A percentile compares a stretch with the other conserved stretches of the same genome.
These are phyloP conservation scores for Parasteatoda tepidariorum DNA, from an alignment of 1,140 invertebrate genomes.

Conservation along the genomic window DNA sequence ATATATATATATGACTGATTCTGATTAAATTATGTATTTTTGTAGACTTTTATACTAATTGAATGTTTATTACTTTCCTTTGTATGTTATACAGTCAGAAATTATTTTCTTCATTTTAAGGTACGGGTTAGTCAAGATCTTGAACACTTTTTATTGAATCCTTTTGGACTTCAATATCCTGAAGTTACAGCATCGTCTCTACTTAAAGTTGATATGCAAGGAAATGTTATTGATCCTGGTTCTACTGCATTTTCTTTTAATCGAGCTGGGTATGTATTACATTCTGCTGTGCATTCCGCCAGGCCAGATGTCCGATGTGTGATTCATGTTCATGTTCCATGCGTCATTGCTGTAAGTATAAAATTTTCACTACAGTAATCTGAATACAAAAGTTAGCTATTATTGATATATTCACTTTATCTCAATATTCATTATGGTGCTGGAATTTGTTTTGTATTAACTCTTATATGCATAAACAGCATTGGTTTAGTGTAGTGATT, in stretches of 20 bases:
- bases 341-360: slow-evolving; percentile 84
- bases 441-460: too few relatives aligned
- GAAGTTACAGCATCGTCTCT: slow-evolving; percentile 98
- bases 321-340: slow-evolving; percentile 91
- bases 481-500: too few relatives aligned
- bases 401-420: too few relatives aligned
- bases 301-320: slow-evolving; percentile 96
- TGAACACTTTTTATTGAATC: slow-evolving; percentile 97
- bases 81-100: not conserved
- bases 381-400: too few relatives aligned
- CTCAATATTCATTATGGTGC: too few relatives aligned
- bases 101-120: slow-evolving; percentile 66
- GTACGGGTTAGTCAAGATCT: slow-evolving; percentile 93
- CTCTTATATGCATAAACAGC: too few relatives aligned
- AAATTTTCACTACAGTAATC: too few relatives aligned
- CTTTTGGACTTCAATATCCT: slow-evolving; percentile 94
- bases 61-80: too few relatives aligned
- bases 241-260: slow-evolving; percentile 89
- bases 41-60: too few relatives aligned
- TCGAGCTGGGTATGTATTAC: slow-evolving; percentile 84
- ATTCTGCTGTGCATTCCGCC: slow-evolving; percentile 95
- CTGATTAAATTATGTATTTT: too few relatives aligned
- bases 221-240: slow-evolving; percentile 81
- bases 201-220: slow-evolving; percentile 92
- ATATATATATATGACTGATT: too few relatives aligned